Conservation (phyloP, 2,113 vertebrate genomes). For the Vireo altiloquus region DNA sequence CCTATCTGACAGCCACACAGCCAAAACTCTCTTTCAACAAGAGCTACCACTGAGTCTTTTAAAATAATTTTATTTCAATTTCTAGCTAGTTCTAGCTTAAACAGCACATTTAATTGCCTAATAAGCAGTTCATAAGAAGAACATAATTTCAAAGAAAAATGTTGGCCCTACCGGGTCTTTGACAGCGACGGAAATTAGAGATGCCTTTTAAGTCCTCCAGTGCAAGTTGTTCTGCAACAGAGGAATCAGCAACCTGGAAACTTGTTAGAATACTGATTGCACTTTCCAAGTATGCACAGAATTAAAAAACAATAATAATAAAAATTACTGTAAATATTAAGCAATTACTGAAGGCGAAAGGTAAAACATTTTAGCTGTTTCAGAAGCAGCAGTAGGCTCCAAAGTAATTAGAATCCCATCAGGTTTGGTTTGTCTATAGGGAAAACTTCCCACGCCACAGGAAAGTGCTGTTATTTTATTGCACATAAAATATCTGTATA, state of each 20-base stretch:
- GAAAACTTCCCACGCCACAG: neutral
- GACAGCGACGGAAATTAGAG: constrained; percentile 45
- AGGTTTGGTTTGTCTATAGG: neutral
- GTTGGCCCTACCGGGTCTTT: constrained; percentile 44
- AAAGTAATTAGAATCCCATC: neutral
- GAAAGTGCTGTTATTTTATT: neutral
- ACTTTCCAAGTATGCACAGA: neutral
- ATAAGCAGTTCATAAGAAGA: constrained; percentile 64
- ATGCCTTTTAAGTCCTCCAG: constrained; percentile 41
- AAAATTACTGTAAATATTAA: neutral
- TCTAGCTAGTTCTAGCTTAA: constrained; percentile 46
- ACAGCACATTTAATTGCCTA: constrained; percentile 60
- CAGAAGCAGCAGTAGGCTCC: neutral
- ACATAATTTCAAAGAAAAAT: constrained; percentile 65
- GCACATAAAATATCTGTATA: neutral
- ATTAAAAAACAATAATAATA: neutral
- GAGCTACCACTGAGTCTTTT: constrained; percentile 44
- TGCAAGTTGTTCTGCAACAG: neutral
- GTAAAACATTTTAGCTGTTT: neutral
- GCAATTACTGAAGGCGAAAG: neutral
- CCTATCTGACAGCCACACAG: constrained; percentile 6
- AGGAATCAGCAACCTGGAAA: constrained; percentile 25
- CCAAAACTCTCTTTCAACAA: constrained; percentile 47
- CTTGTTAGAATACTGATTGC: neutral
- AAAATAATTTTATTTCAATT: constrained; percentile 57